Percentiles rank a stretch among this genome's conserved stretches.
Conservation (phyloP, 2,113 vertebrate species). For the Indicator indicator region DNA sequence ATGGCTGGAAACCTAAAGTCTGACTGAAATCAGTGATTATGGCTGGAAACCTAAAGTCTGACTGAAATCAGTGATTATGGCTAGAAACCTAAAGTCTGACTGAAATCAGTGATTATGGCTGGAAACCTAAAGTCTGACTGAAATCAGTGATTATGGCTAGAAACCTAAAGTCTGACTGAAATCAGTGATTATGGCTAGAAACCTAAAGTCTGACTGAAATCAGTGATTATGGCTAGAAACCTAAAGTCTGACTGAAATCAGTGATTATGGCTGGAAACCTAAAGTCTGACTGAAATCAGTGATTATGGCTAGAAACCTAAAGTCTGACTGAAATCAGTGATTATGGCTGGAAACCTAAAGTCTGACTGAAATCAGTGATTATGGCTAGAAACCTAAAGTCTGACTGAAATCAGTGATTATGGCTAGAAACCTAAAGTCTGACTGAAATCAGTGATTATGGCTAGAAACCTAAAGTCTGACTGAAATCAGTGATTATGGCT, state of each 20-base stretch:
- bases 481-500: too few species aligned
- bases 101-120: neutral
- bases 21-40: too few species aligned
- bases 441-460: neutral
- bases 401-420: neutral
- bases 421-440: neutral
- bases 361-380: too few species aligned
- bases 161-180: neutral
- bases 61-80: neutral
- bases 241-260: neutral
- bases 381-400: too few species aligned
- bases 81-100: neutral
- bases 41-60: neutral
- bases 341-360: neutral
- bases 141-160: too few species aligned
- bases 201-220: neutral
- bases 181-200: neutral
- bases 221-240: too few species aligned
- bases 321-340: neutral
- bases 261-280: too few species aligned
- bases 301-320: neutral
- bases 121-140: neutral
- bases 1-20: neutral
- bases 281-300: neutral
- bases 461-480: neutral